Evolutionary conservation across 2,797 vertebrate genomes (phyloP), one percentile per base, ranked within the genome.

Genomic region (Brachyrhaphis roseni): DNA sequence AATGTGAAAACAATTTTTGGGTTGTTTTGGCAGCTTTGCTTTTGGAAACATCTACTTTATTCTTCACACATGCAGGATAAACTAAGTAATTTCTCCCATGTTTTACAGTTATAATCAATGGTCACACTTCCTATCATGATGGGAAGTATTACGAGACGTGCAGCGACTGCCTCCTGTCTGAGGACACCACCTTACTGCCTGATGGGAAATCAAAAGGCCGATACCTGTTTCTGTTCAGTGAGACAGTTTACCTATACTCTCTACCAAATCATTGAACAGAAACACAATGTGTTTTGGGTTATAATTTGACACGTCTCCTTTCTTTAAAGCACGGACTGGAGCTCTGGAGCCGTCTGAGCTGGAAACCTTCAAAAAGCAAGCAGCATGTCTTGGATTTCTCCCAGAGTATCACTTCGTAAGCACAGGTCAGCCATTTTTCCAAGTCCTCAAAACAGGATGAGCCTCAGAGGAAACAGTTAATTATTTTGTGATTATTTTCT

Each of bases 141-240:
- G 94, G 94, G 36, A 95, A 95, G 64, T 94, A 93, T 83, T 94
- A 94, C 5, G 93, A 94, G 86, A 92, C 93, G 1, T 95, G 94
- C 43, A 15, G 82, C 0, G 90, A 94, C 84, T 95, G 94, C 68
- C 92, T 95, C 4, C 86, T 95, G 76, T 95, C 94, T 6, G 93
- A 94, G 82, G 94, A 95, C 89, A 94, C 92, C 72, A 94, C 90
- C 36, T 70, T 94, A 36, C 90, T 95, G 15, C 92, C 94, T 0
- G 93, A 94, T 1, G 89, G 92, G 74, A 83, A 90, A 64, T 88
- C 93, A 26, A 94, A 92, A 78, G 93, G 94, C 62, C 88, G 94
- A 49, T 95, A 95, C 83, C 76, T 94, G 23, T 94, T 92, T 80
- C 91, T 95, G 47, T 95, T 92, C 8, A 95, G 94, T 94, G 86